Percentiles rank a stretch among this genome's conserved stretches.
These are phyloP conservation scores for Byasa hedistus DNA, from an alignment of 2,888 invertebrate species.

Conservation along the genomic window DNA sequence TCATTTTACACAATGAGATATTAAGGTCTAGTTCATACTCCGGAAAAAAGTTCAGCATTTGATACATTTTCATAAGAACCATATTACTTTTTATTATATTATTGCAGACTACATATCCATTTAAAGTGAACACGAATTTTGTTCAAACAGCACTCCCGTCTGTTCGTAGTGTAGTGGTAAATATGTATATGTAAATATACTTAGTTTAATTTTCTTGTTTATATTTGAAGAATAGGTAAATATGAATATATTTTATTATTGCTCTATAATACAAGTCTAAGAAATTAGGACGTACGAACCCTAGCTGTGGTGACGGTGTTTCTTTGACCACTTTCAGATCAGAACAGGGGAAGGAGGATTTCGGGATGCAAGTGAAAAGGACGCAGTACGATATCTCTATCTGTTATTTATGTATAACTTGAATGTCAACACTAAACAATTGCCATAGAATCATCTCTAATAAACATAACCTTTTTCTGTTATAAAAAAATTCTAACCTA, in stretches of 20 bases:
- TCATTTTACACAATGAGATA: too few species aligned
- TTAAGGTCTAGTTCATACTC: too few species aligned
- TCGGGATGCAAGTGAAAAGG: slow-evolving; percentile 74
- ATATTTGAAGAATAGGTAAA: not conserved
- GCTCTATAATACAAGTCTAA: not conserved
- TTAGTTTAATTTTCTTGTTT: not conserved
- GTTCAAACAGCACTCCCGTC: too few species aligned
- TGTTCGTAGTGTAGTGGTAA: too few species aligned
- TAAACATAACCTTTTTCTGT: slow-evolving; percentile 13
- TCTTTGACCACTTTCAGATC: slow-evolving; percentile 64
- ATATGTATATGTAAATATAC: too few species aligned
- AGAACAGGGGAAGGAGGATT: slow-evolving; percentile 70
- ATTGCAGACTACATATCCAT: too few species aligned
- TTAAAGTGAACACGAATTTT: too few species aligned
- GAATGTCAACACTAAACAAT: slow-evolving; percentile 33
- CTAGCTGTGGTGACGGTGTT: slow-evolving; percentile 42
- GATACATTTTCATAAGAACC: too few species aligned
- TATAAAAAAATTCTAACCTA: slow-evolving; percentile 17
- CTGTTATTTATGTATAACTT: slow-evolving; percentile 42
- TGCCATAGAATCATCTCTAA: slow-evolving; percentile 11
- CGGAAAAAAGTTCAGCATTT: too few species aligned
- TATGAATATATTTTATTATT: not conserved
- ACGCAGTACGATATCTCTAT: slow-evolving; percentile 69
- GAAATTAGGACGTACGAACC: slow-evolving; percentile 24
- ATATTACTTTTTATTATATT: too few species aligned